These are phyloP conservation scores for Eupleurogrammus muticus DNA, from an alignment of 2,797 vertebrate genomes.

Conservation along the genomic window DNA sequence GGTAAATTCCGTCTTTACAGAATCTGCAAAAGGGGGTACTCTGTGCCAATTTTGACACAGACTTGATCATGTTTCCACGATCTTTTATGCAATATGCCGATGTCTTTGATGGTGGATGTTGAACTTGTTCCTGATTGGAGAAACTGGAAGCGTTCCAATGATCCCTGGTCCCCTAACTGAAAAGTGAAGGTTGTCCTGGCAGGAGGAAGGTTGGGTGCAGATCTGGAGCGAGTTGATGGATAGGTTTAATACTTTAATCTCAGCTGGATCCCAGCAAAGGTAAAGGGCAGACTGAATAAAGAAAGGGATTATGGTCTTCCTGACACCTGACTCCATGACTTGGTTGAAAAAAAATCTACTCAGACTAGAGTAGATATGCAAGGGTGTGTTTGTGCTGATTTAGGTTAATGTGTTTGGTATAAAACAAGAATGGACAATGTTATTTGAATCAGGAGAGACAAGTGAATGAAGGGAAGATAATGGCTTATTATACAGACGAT, in stretches of 20 bases:
- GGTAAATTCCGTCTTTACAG: too few relatives aligned
- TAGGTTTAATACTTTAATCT: conserved; percentile 63
- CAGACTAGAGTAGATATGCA: not conserved
- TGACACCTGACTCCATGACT: conserved; percentile 46
- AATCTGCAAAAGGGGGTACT: too few relatives aligned
- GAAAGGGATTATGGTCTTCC: conserved; percentile 44
- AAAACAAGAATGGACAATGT: not conserved
- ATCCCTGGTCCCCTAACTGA: too few relatives aligned
- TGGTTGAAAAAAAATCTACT: conserved; percentile 16
- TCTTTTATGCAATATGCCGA: too few relatives aligned
- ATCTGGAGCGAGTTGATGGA: conserved; percentile 56
- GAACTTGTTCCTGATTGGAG: too few relatives aligned
- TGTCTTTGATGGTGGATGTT: too few relatives aligned
- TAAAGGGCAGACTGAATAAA: conserved; percentile 59
- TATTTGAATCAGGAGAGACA: not conserved
- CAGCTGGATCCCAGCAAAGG: conserved; percentile 46
- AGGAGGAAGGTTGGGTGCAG: conserved; percentile 21
- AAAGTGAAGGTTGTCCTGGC: conserved; percentile 16
- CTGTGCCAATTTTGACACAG: too few relatives aligned
- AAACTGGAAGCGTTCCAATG: too few relatives aligned
- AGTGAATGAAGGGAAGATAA: too few relatives aligned
- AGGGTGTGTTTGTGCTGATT: not conserved
- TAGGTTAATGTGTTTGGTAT: not conserved
- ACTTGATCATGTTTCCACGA: too few relatives aligned
- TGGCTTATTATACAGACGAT: too few relatives aligned